Base-by-base conservation (phyloP, 2,113 vertebrate species). In the Orycteropus afer region DNA sequence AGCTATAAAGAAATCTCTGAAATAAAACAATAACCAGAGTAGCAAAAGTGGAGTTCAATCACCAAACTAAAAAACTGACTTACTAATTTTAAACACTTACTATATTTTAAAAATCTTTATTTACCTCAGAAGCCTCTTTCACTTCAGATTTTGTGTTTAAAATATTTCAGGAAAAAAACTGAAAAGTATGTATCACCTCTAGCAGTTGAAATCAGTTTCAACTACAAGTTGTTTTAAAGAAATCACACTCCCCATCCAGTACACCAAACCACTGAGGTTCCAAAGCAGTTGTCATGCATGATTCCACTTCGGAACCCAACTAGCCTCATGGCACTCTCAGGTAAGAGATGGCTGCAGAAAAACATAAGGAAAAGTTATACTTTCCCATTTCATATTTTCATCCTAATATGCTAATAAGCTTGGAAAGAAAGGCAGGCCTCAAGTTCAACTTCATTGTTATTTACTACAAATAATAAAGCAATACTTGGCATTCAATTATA, bases 201-300 rank as follows among this genome's bases (percentile, higher is more conserved):
- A 95, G 29, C 95, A 96, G 93, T 91, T 97, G 78, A 97, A 95
- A 96, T 95, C 96, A 87, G 95, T 97, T 97, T 96, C 93, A 94
- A 95, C 89, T 91, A 89, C 13, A 90, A 90, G 49, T 89, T 96
- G 86, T 49, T 96, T 90, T 32, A 86, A 95, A 95, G 42, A 95
- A 97, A 93, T 79, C 78, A 74, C 69, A 74, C 69, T 74, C 53
- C 61, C 89, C 37, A 90, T 91, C 93, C 95, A 93, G 93, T 78
- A 96, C n/a, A n/a, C 78, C 51, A 96, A 94, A 96, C 81, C 85
- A 76, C 82, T 65, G 42, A 93, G 85, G 86, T 97, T 97, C 97
- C 93, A 96, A 97, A 96, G 87, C 97, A 93, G 95, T 95, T 97
- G 95, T 96, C 93, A 85, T 14, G 65, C 37, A 40, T 29, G 86